These are phyloP conservation scores for Varanus salvator DNA, from an alignment of 2,113 vertebrate genomes.

Conservation along the genomic window DNA sequence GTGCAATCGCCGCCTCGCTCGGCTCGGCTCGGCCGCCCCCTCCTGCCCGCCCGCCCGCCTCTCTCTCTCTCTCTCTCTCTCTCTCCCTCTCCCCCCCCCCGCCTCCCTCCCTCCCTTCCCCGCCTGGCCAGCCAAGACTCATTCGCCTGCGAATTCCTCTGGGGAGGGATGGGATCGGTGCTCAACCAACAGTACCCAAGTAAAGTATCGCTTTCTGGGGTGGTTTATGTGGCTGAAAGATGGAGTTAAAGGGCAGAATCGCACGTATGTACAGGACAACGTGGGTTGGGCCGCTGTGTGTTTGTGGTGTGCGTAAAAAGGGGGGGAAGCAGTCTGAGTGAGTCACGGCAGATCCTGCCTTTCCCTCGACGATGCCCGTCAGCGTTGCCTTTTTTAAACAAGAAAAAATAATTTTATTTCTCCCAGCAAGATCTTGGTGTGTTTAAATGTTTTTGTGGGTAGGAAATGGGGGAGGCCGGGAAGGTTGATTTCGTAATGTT, in stretches of 20 bases:
- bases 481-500: slow-evolving; percentile 27
- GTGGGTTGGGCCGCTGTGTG: slow-evolving; percentile 66
- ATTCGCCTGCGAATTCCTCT: slow-evolving; percentile 66
- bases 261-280: slow-evolving; percentile 69
- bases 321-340: slow-evolving; percentile 13
- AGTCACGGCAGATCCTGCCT: slow-evolving; percentile 26
- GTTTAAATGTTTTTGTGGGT: slow-evolving; percentile 42
- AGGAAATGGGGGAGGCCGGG: background rate
- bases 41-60: slow-evolving; percentile 40
- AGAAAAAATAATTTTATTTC: background rate
- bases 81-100: slow-evolving; percentile 57
- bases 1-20: slow-evolving; percentile 68
- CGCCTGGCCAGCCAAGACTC: slow-evolving; percentile 64
- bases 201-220: slow-evolving; percentile 70
- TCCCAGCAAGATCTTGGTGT: background rate
- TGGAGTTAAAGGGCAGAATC: slow-evolving; percentile 73
- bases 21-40: slow-evolving; percentile 37
- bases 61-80: slow-evolving; percentile 37
- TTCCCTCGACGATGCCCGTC: slow-evolving; percentile 39
- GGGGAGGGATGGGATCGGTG: slow-evolving; percentile 76
- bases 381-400: background rate
- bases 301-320: slow-evolving; percentile 26
- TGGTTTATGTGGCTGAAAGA: slow-evolving; percentile 68
- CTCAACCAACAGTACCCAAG: slow-evolving; percentile 78
- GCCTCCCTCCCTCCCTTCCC: slow-evolving; percentile 47